Base-by-base conservation (phyloP, 2,888 invertebrate genomes). In the Hemicrepidius hirtus region DNA sequence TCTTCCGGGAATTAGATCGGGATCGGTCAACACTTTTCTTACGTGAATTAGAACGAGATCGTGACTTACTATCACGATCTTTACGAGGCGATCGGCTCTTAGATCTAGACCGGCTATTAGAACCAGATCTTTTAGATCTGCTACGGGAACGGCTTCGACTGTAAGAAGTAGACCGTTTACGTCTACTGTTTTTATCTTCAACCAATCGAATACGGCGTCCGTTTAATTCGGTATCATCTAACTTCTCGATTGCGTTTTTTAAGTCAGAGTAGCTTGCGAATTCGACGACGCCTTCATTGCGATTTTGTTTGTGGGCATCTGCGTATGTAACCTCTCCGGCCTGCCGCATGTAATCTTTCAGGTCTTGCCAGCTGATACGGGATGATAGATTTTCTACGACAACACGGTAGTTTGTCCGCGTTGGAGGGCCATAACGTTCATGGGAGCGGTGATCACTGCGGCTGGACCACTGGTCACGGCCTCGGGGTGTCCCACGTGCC, bases 301-400 rank as follows among this genome's bases (percentile, higher is more conserved):
- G 92, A 79, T 95, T 93, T 83, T 96, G 95, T 85, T 98, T 98
- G 85, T 99, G 99, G 16, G 99, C 99, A 87, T 93, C 99, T 80
- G 99, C 99, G 86, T 98, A 99, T 32, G 98, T 99, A 3, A 99
- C 99, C 90, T 99, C 99, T 76, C 99, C 99, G 80, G 98, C 98
- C 87, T 97, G 97, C 82, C 99, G 93, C 98, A 99, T 99, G 88
- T 97, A 97, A 90, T 99, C 99, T 90, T 99, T 99, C 88, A 99
- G 90, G 88, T 99, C 99, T 96, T 98, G 91, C 99, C 99, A 99
- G 90, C 98, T 98, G 86, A 98, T 97, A 83, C 99, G 93, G 85
- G 97, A 98, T 76, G 98, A 98, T 74, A 99, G 91, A 89, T 99
- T 99, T 88, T 99, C 98, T 80, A 99, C 98, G 86, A 97, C 93